Base-by-base conservation (phyloP, 1,140 invertebrate species). In the Achroia grisella region DNA sequence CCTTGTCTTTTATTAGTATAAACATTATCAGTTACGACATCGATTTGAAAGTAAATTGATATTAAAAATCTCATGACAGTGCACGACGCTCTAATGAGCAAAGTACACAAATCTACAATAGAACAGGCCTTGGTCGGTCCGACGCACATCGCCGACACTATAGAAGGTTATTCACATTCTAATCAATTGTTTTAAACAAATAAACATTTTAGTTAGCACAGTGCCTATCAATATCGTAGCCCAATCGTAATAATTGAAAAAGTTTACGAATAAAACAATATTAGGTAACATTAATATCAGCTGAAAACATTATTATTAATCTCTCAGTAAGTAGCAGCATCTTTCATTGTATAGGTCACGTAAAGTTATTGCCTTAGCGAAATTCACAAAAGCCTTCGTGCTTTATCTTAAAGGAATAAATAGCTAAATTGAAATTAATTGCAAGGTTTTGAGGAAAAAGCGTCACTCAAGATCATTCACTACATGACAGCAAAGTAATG, bases 111-210 rank as follows among this genome's bases (percentile, higher is more conserved):
- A 28, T 43, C 32, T n/a, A 13, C 31, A 39, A 39, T 39, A 39
- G 15, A 39, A 39, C 23, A 39, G 15, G 23, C 66, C 66, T 69
- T 69, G 65, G 56, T 51, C 52, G 41, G 48, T 60, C 44, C 48
- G 53, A 37, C 45, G 60, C 55, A 54, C 51, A 60, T 6, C 17
- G 6, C 50, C 61, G 48, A 34, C 44, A 50, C 44, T 58, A 46
- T 52, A 44, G 62, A 59, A 69, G 62, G 66, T 48, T 62, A 46
- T 46, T 60, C 46, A 55, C 62, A 63, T 63, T 66, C 59, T 66
- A 66, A 23, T 2, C 17, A 23, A 23, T 23, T 23, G 6, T 23
- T 23, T 23, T 23, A 23, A 23, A 3, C 2, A 3, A 23, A 2
- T 3, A 23, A 23, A 23, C 6, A 23, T 23, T 23, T 23, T 23